Conservation (phyloP, 2,113 vertebrate genomes). For the Cyprinodon variegatus region DNA sequence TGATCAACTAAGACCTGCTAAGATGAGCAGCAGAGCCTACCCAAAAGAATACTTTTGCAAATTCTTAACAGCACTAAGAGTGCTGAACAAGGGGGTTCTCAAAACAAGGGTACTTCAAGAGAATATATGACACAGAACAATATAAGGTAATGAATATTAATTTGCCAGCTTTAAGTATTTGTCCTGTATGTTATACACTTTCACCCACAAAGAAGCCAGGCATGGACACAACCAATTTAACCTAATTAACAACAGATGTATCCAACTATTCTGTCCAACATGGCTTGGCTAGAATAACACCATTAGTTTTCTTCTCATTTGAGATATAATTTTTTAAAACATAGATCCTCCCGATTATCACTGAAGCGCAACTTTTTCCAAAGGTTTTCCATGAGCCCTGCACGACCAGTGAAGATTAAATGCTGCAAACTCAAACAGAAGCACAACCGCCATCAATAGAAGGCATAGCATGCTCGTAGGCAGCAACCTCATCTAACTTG, state of each 20-base stretch:
- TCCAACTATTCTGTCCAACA: constrained; percentile 63
- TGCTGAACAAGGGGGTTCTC: no score
- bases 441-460: constrained; percentile 47
- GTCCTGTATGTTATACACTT: constrained; percentile 48
- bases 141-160: constrained; percentile 45
- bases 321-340: constrained; percentile 68
- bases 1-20: not conserved
- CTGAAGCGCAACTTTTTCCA: constrained; percentile 28
- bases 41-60: not conserved
- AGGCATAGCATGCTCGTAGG: constrained; percentile 35
- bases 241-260: constrained; percentile 77
- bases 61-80: not conserved
- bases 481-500: constrained; percentile 37
- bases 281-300: constrained; percentile 63
- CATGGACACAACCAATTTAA: constrained; percentile 71
- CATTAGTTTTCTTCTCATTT: constrained; percentile 70
- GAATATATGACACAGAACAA: not conserved
- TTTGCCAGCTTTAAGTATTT: constrained; percentile 58
- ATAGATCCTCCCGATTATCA: constrained; percentile 61
- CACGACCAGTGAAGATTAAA: constrained; percentile 26
- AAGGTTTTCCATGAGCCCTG: constrained; percentile 63
- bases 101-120: no score
- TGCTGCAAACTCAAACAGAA: constrained; percentile 42
- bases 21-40: no score
- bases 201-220: constrained; percentile 51